phyloP scores from a whole-genome alignment of 92 coral and sea anemone genomes.

The Porites lobata region DNA sequence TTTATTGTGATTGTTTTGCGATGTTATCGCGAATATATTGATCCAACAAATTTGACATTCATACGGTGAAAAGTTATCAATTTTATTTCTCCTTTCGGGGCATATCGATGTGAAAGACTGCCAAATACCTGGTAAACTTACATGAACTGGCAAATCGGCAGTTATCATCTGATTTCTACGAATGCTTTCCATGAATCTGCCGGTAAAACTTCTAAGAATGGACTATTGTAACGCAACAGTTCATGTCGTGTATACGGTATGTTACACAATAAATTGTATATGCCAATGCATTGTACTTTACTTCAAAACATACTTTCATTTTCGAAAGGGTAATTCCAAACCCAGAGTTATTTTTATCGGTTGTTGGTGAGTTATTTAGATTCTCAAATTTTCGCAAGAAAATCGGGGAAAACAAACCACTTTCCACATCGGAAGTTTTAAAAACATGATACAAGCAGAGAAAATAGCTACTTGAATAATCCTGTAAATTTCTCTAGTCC shows the following conservation, averaged over 20 bases:
- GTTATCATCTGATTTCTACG: background rate
- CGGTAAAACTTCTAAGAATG: background rate
- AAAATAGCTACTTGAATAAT: slow-evolving; percentile 6
- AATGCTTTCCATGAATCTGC: background rate
- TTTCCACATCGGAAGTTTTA: slow-evolving; percentile 17
- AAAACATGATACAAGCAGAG: slow-evolving; percentile 1
- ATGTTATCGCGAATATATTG: background rate
- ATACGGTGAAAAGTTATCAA: background rate
- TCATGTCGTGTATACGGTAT: background rate
- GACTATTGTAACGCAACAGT: slow-evolving; percentile 14
- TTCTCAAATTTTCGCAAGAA: background rate
- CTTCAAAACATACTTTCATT: background rate
- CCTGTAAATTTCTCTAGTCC: background rate
- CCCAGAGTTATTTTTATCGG: background rate
- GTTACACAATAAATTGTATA: background rate
- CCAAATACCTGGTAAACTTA: no score
- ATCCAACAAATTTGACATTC: background rate
- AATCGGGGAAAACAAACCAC: slow-evolving; percentile 7
- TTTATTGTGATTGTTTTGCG: background rate
- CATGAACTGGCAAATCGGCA: background rate
- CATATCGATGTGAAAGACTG: background rate
- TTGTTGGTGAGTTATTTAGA: background rate
- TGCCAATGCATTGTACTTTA: no score
- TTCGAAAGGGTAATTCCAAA: slow-evolving; percentile 19
- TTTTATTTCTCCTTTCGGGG: background rate